phyloP scores from a whole-genome alignment of 2,888 invertebrate genomes.

The Rhodophaea formosa region DNA sequence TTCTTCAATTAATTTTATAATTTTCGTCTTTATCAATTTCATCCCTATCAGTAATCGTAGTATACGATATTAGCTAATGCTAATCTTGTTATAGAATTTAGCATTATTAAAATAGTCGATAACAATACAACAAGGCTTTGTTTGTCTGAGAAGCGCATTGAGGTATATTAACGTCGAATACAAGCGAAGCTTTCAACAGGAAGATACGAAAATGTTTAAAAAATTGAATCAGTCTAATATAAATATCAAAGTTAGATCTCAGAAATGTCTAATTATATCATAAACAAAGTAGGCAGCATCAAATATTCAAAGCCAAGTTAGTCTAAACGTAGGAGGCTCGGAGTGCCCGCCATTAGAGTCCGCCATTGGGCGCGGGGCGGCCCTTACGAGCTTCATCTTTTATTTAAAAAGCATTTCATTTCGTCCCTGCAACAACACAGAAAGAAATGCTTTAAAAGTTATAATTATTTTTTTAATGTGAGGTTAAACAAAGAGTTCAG shows the following conservation, averaged over 20 bases:
- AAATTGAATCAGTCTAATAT: too few relatives aligned
- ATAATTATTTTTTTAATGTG: neutral
- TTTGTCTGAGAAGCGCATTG: too few relatives aligned
- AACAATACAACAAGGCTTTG: too few relatives aligned
- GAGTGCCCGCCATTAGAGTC: conserved; percentile 52
- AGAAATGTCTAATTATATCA: conserved; percentile 14
- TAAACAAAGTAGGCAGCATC: conserved; percentile 49
- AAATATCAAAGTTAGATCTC: neutral
- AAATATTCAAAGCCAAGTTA: conserved; percentile 63
- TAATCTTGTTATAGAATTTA: too few relatives aligned
- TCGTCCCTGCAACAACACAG: conserved; percentile 24
- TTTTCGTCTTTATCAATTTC: too few relatives aligned
- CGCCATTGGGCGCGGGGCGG: conserved; percentile 41
- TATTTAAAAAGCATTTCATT: conserved; percentile 58
- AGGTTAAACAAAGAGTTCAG: neutral
- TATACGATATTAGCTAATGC: too few relatives aligned
- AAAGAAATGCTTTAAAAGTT: conserved; percentile 1
- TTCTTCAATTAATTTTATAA: too few relatives aligned
- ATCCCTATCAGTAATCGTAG: too few relatives aligned
- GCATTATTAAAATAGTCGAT: neutral
- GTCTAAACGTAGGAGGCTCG: conserved; percentile 45
- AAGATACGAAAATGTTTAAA: too few relatives aligned
- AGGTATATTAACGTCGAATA: too few relatives aligned
- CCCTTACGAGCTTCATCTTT: conserved; percentile 49
- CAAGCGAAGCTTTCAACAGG: too few relatives aligned